A percentile compares a stretch with the other conserved stretches of the same genome.
Evolutionary conservation across 2,113 vertebrate species (phyloP).

Genomic region (Silurus glanis): DNA sequence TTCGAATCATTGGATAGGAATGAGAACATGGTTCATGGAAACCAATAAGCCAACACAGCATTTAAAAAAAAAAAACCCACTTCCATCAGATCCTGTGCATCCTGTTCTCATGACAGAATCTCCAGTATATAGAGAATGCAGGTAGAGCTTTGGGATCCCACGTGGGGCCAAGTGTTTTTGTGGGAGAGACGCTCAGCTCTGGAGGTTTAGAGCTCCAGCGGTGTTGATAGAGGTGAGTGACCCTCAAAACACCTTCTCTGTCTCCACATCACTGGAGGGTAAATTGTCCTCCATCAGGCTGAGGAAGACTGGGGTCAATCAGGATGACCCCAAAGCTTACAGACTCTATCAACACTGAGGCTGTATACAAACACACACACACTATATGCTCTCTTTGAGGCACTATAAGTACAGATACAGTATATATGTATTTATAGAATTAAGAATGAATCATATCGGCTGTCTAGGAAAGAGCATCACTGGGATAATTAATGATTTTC

Average conservation of each 20-base stretch:
- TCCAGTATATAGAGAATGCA: not conserved
- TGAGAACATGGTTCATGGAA: not conserved
- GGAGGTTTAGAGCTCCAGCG: constrained; percentile 39
- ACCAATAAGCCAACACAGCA: not conserved
- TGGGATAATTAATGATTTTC: not conserved
- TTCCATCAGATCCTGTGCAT: not conserved
- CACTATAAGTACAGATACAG: not conserved
- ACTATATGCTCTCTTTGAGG: not conserved
- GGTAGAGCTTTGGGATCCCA: not conserved
- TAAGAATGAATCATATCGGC: not conserved
- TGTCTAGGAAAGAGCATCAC: not conserved
- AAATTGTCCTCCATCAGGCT: constrained; percentile 45
- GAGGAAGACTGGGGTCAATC: constrained; percentile 53
- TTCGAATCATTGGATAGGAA: not conserved
- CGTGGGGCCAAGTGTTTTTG: constrained; percentile 8
- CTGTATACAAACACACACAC: not conserved
- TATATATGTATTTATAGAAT: not conserved
- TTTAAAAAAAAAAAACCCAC: not conserved
- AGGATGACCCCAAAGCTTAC: constrained; percentile 43
- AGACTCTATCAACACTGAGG: constrained; percentile 46
- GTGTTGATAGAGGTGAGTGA: constrained; percentile 65
- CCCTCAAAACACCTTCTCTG: constrained; percentile 51
- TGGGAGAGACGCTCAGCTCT: not conserved
- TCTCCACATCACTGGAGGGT: constrained; percentile 50
- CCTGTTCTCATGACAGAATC: not conserved